Evolutionary conservation across 1,140 invertebrate genomes (phyloP).

Genomic region (Conus betulinus): DNA sequence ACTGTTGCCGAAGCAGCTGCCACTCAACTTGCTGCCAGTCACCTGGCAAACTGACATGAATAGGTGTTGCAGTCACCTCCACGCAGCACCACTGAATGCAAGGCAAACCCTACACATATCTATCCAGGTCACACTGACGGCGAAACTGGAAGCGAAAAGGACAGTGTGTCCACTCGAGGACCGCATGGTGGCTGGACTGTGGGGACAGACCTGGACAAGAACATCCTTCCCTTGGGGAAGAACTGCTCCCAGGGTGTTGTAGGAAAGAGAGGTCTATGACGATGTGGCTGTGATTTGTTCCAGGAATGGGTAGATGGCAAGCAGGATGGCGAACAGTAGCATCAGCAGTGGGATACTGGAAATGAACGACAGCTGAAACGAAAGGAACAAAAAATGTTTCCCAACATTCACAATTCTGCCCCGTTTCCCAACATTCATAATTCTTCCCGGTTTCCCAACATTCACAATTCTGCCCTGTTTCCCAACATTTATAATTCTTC

Average conservation of each 20-base stretch:
- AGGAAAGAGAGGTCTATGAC: conserved; percentile 43
- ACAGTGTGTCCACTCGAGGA: not conserved
- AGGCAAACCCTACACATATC: not conserved
- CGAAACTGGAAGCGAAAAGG: no score
- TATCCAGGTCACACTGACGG: not conserved
- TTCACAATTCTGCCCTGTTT: no score
- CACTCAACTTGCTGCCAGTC: not conserved
- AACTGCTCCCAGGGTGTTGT: not conserved
- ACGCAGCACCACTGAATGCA: not conserved
- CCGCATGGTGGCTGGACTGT: not conserved
- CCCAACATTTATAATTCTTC: no score
- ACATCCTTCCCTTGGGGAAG: not conserved
- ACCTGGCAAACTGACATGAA: not conserved
- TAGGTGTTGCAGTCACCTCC: not conserved
- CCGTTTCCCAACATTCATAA: no score
- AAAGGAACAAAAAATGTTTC: not conserved
- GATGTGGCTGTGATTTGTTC: conserved; percentile 72
- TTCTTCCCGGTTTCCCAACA: no score
- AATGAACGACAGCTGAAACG: conserved; percentile 73
- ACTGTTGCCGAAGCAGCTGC: not conserved
- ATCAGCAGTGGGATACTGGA: conserved; percentile 75
- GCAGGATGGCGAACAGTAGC: conserved; percentile 73
- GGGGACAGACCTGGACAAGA: not conserved
- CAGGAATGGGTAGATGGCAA: conserved; percentile 75
- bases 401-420: no score